Conservation (phyloP, 2,797 vertebrate genomes). For the Sebastes jordani region DNA sequence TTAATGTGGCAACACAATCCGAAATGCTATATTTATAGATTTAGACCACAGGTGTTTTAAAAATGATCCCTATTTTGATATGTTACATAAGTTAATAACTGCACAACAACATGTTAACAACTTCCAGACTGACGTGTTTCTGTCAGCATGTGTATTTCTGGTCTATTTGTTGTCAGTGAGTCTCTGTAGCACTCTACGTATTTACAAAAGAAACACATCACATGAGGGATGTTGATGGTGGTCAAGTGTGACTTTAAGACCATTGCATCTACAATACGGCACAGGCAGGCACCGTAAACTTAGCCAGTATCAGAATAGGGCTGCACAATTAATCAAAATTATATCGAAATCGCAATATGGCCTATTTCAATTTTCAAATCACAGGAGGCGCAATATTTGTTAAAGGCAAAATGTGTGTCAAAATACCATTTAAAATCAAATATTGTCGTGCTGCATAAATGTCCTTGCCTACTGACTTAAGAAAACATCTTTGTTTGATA, state of each 20-base stretch:
- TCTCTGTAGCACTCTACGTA: background rate
- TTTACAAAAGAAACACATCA: slow-evolving; percentile 19
- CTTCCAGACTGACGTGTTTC: background rate
- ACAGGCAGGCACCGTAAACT: background rate
- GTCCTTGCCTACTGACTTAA: no score
- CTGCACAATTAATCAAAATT: no score
- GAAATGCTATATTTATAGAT: background rate
- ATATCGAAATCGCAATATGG: no score
- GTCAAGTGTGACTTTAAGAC: background rate
- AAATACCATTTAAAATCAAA: no score
- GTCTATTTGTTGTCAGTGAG: background rate
- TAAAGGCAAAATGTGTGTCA: no score
- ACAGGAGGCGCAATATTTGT: no score
- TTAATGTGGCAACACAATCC: background rate
- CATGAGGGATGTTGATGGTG: slow-evolving; percentile 8
- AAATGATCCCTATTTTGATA: background rate
- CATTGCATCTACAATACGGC: background rate
- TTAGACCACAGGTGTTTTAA: background rate
- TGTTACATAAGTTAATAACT: background rate
- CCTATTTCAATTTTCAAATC: no score
- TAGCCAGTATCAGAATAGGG: background rate
- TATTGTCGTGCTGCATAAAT: no score
- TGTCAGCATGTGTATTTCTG: background rate
- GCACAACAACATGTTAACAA: background rate
- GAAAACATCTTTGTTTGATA: no score